Percentiles rank a stretch among this genome's conserved stretches.
These are phyloP conservation scores for Agrochola lychnidis DNA, from an alignment of 2,888 invertebrate genomes.

Conservation along the genomic window DNA sequence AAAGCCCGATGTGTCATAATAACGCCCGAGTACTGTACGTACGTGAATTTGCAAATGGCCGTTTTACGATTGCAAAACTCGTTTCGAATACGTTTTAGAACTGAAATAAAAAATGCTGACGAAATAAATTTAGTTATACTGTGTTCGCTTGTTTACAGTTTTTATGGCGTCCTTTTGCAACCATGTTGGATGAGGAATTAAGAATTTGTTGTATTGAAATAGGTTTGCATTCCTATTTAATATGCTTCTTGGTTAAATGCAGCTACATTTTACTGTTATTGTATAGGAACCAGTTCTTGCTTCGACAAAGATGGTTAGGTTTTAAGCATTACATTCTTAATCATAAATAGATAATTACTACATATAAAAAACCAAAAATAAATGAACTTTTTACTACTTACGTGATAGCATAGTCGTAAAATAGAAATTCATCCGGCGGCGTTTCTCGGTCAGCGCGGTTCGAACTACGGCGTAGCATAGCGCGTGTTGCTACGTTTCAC, in stretches of 20 bases:
- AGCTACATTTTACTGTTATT: too few relatives aligned
- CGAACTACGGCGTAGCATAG: slow-evolving; percentile 10
- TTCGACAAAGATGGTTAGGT: too few relatives aligned
- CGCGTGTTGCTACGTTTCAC: background rate
- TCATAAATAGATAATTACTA: too few relatives aligned
- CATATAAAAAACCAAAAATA: background rate
- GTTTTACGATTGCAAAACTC: slow-evolving; percentile 74
- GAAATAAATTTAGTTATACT: slow-evolving; percentile 66
- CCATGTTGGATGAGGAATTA: slow-evolving; percentile 46
- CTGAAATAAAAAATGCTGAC: slow-evolving; percentile 69
- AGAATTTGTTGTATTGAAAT: slow-evolving; percentile 37
- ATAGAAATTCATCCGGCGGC: background rate
- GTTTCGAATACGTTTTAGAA: slow-evolving; percentile 68
- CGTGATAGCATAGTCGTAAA: background rate
- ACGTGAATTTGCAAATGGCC: slow-evolving; percentile 60
- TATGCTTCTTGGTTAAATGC: too few relatives aligned
- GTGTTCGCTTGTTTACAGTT: slow-evolving; percentile 57
- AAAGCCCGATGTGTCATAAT: slow-evolving; percentile 40
- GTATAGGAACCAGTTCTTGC: too few relatives aligned
- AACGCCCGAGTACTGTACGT: slow-evolving; percentile 42
- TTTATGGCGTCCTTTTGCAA: slow-evolving; percentile 53
- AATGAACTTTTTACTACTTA: background rate
- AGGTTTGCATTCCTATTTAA: too few relatives aligned
- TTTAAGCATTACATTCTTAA: too few relatives aligned
- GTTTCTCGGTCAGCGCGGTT: too few relatives aligned